phyloP scores from a whole-genome alignment of 1,140 invertebrate species.

The Macrostomum lignano region DNA sequence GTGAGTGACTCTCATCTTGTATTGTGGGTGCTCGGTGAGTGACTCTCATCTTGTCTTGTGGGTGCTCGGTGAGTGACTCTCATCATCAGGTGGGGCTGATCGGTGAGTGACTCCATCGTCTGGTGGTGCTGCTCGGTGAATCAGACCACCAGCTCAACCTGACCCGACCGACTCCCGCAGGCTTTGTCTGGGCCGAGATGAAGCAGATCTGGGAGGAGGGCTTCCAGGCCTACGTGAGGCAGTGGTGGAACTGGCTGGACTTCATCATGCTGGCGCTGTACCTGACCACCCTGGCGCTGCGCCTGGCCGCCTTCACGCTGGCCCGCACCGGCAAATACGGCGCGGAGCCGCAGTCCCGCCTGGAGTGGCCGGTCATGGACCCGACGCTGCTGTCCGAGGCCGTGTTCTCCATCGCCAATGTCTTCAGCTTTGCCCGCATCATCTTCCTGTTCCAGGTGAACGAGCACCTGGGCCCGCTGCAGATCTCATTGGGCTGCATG shows the following conservation, averaged over 20 bases:
- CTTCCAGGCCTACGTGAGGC: slow-evolving; percentile 54
- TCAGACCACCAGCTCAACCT: too few species aligned
- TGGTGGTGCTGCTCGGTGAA: too few species aligned
- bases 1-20: slow-evolving; percentile 8
- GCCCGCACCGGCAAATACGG: slow-evolving; percentile 11
- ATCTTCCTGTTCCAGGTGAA: slow-evolving; percentile 29
- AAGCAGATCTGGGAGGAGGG: slow-evolving; percentile 56
- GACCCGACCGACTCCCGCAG: slow-evolving; percentile 35
- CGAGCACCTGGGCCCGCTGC: slow-evolving; percentile 28
- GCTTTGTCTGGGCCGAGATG: slow-evolving; percentile 61
- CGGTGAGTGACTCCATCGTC: too few species aligned
- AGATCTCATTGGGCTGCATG: slow-evolving; percentile 33
- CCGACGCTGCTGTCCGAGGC: slow-evolving; percentile 23
- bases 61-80: too few species aligned
- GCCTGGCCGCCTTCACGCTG: slow-evolving; percentile 15
- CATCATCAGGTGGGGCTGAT: too few species aligned
- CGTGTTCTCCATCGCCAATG: slow-evolving; percentile 24
- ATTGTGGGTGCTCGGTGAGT: too few species aligned
- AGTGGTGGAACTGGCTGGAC: slow-evolving; percentile 87
- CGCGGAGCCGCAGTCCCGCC: slow-evolving; percentile 11
- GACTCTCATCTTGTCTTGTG: too few species aligned
- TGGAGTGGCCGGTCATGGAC: slow-evolving; percentile 20
- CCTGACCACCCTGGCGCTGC: slow-evolving; percentile 27
- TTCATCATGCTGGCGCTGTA: slow-evolving; percentile 43
- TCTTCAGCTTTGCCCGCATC: slow-evolving; percentile 26